Evolutionary conservation across 2,113 vertebrate species (phyloP).

Genomic region (Falcunculus frontatus): DNA sequence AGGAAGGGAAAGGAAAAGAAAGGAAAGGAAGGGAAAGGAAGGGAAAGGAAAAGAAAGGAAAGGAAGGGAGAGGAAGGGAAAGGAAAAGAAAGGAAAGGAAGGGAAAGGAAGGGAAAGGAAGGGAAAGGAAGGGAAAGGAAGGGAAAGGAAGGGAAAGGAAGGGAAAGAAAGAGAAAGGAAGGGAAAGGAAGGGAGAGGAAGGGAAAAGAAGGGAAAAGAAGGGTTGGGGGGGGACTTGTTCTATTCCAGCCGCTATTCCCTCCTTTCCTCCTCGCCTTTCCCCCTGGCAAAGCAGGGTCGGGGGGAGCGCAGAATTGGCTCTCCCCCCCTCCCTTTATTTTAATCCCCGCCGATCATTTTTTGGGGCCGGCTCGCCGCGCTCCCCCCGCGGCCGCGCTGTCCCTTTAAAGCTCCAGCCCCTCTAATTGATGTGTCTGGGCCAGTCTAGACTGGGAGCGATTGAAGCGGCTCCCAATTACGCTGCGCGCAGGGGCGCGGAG

Average conservation of each 20-base stretch:
- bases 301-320: neutral
- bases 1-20: neutral
- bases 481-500: conserved; percentile 66
- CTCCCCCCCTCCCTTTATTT: neutral
- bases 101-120: neutral
- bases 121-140: neutral
- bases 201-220: neutral
- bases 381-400: conserved; percentile 1
- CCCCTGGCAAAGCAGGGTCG: neutral
- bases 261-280: conserved; percentile 24
- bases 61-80: neutral
- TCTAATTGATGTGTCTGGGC: conserved; percentile 75
- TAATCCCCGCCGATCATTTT: neutral
- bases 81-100: neutral
- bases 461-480: conserved; percentile 68
- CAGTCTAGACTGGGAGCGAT: conserved; percentile 72
- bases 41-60: neutral
- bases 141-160: neutral
- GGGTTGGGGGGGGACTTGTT: no score
- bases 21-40: neutral
- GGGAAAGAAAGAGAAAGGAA: no score
- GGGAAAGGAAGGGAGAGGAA: neutral
- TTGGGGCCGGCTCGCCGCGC: neutral
- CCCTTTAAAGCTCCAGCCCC: conserved; percentile 63
- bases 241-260: neutral